These are phyloP conservation scores for Tadarida brasiliensis DNA, from an alignment of 2,797 vertebrate species.

Conservation along the genomic window DNA sequence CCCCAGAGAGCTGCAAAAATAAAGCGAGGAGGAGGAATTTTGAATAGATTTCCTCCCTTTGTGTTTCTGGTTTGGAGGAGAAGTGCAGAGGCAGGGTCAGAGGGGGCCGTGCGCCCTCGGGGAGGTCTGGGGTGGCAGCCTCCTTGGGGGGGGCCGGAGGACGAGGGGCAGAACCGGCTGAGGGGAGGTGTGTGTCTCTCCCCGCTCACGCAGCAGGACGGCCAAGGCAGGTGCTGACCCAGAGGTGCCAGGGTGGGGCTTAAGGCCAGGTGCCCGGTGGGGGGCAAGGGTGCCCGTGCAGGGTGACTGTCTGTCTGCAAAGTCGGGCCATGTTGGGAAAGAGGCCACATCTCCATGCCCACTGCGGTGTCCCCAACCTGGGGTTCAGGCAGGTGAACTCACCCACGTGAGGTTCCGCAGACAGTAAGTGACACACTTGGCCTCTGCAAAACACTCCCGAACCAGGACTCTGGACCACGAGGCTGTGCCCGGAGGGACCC, in stretches of 20 bases:
- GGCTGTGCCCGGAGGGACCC: not conserved
- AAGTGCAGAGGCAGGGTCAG: constrained; percentile 1
- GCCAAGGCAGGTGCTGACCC: fast-evolving
- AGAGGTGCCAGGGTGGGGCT: not conserved
- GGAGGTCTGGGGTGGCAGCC: not conserved
- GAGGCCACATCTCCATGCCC: not conserved
- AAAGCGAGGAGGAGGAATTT: constrained; percentile 71
- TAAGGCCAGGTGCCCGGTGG: not conserved
- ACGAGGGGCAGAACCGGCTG: fast-evolving
- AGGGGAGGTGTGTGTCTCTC: not conserved
- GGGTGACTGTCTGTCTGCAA: fast-evolving
- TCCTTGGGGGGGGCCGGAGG: not conserved
- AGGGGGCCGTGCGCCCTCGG: not conserved
- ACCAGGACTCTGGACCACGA: not conserved
- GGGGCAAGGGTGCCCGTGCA: fast-evolving
- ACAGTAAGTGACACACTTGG: fast-evolving
- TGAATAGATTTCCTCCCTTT: constrained; percentile 75
- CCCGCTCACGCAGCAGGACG: not conserved
- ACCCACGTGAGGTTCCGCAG: fast-evolving
- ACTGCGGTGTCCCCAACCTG: not conserved
- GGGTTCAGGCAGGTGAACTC: not conserved
- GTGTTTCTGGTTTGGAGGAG: constrained; percentile 70
- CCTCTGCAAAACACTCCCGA: not conserved
- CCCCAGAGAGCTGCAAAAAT: constrained; percentile 69
- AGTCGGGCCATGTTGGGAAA: fast-evolving